Conservation (phyloP, 2,113 vertebrate genomes). For the Anoplopoma fimbria region DNA sequence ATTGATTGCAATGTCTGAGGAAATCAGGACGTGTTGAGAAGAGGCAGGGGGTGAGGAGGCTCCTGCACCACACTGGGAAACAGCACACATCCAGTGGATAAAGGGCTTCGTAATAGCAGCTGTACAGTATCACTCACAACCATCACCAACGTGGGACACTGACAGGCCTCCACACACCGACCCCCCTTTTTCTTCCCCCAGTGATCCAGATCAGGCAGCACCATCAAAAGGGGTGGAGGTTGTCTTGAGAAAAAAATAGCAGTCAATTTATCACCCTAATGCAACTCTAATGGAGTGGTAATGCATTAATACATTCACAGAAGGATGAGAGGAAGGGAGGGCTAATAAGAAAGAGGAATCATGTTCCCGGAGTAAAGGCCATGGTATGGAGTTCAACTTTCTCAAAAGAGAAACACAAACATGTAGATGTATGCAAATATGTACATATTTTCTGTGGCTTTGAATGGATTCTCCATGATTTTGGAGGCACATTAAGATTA, state of each 20-base stretch:
- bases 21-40: constrained; percentile 72
- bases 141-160: neutral
- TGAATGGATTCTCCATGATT: neutral
- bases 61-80: constrained; percentile 38
- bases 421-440: neutral
- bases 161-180: neutral
- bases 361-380: constrained; percentile 6
- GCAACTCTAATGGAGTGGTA: constrained; percentile 63
- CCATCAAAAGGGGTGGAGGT: constrained; percentile 14
- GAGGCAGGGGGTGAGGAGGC: constrained; percentile 20
- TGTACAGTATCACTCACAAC: constrained; percentile 11
- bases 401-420: neutral
- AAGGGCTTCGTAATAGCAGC: constrained; percentile 26
- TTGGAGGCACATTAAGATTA: neutral
- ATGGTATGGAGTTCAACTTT: neutral
- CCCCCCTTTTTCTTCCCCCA: neutral
- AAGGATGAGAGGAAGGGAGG: constrained; percentile 9
- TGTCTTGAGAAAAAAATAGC: constrained; percentile 19
- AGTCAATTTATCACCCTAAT: constrained; percentile 65
- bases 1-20: constrained; percentile 88
- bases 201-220: constrained; percentile 22
- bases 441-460: neutral
- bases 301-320: constrained; percentile 57
- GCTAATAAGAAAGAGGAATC: neutral
- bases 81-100: constrained; percentile 16